Percentiles rank a stretch among this genome's conserved stretches.
These are phyloP conservation scores for Achroia grisella DNA, from an alignment of 1,140 invertebrate species.

Conservation along the genomic window DNA sequence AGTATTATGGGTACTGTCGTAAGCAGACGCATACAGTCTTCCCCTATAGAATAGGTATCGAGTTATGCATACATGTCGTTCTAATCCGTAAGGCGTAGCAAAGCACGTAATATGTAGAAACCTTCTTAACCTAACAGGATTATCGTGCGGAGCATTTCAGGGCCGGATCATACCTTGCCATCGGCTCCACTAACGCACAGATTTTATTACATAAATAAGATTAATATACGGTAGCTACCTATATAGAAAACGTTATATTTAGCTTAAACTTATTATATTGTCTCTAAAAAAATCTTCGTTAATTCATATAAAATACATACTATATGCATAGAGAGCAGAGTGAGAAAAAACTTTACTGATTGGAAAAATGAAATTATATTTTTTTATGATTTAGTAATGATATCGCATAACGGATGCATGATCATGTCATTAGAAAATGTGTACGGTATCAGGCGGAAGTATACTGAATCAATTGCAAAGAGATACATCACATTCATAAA, in stretches of 20 bases:
- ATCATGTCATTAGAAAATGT: too few species aligned
- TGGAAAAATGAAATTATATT: too few species aligned
- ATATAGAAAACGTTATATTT: not conserved
- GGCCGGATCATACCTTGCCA: slow-evolving; percentile 66
- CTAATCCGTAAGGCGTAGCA: slow-evolving; percentile 78
- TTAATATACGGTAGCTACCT: slow-evolving; percentile 34
- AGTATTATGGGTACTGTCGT: not conserved
- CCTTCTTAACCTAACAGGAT: slow-evolving; percentile 81
- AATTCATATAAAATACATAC: too few species aligned
- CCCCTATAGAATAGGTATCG: slow-evolving; percentile 28
- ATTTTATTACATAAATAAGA: slow-evolving; percentile 73
- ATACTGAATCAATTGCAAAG: too few species aligned
- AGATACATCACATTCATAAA: too few species aligned
- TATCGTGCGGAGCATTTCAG: slow-evolving; percentile 76
- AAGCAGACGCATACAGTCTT: slow-evolving; percentile 11
- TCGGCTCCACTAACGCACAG: slow-evolving; percentile 66
- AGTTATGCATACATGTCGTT: slow-evolving; percentile 59
- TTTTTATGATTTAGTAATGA: too few species aligned
- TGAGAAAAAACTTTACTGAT: too few species aligned
- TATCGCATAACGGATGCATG: not conserved
- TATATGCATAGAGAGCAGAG: too few species aligned
- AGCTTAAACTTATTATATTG: not conserved
- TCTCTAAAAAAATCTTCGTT: too few species aligned
- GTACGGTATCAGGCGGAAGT: too few species aligned
- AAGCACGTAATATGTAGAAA: slow-evolving; percentile 80